These are phyloP conservation scores for Moxostoma hubbsi DNA, from an alignment of 2,797 vertebrate species.

Conservation along the genomic window DNA sequence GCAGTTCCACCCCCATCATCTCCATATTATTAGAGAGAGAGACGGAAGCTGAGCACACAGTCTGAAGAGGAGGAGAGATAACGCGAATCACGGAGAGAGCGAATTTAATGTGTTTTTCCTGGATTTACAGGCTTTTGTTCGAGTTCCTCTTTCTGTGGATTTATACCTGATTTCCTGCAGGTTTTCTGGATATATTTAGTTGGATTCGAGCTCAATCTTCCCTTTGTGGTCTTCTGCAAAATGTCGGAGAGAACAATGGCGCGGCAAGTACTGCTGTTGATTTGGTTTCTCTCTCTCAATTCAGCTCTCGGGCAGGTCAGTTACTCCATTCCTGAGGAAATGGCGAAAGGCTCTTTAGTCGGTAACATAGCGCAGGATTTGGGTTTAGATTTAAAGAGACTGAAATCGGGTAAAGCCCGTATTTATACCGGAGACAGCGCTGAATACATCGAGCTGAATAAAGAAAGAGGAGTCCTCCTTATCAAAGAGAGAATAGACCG, in stretches of 20 bases:
- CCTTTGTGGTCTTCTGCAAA: slow-evolving; percentile 14
- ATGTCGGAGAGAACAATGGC: slow-evolving; percentile 73
- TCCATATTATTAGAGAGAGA: slow-evolving; percentile 19
- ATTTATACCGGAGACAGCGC: slow-evolving; percentile 69
- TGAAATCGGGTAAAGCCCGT: slow-evolving; percentile 63
- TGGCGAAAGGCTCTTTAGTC: slow-evolving; percentile 79
- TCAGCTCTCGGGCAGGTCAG: slow-evolving; percentile 75
- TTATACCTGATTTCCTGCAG: not conserved
- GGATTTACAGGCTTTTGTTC: not conserved
- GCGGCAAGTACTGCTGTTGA: slow-evolving; percentile 77
- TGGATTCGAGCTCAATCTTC: not conserved
- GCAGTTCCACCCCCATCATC: slow-evolving; percentile 36
- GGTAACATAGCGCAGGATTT: slow-evolving; percentile 78
- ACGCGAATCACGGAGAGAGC: not conserved
- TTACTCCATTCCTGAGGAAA: slow-evolving; percentile 88
- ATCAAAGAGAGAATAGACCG: slow-evolving; percentile 62
- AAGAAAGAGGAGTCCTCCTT: slow-evolving; percentile 64
- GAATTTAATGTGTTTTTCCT: not conserved
- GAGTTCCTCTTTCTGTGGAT: not conserved
- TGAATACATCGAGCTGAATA: slow-evolving; percentile 67
- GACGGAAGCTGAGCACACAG: slow-evolving; percentile 11
- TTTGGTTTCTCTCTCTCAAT: slow-evolving; percentile 67
- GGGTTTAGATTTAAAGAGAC: slow-evolving; percentile 63
- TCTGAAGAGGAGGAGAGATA: slow-evolving; percentile 2
- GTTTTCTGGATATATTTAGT: not conserved